A percentile compares a stretch with the other conserved stretches of the same genome.
Conservation (phyloP, 1,140 invertebrate species). For the Mylabris phalerata region DNA sequence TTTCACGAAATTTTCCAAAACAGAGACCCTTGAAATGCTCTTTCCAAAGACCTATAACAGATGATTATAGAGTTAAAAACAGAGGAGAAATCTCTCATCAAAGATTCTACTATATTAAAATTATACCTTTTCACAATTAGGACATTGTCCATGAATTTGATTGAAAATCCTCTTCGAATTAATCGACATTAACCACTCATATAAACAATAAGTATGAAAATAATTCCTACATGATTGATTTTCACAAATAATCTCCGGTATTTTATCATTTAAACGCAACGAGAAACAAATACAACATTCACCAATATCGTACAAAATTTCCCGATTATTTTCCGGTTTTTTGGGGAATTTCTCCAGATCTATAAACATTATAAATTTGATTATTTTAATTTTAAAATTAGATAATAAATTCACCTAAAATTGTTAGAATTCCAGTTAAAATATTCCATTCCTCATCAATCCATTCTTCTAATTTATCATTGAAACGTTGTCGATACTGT, state of each 20-base stretch:
- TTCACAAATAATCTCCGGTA: conserved; percentile 34
- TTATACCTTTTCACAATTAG: conserved; percentile 33
- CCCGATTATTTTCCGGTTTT: conserved; percentile 8
- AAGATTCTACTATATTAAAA: no score
- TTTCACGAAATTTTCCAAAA: no score
- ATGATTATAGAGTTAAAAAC: no score
- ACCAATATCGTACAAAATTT: conserved; percentile 23
- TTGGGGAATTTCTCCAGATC: conserved; percentile 28
- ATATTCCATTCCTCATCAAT: conserved; percentile 39
- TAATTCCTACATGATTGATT: conserved; percentile 32
- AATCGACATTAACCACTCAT: conserved; percentile 31
- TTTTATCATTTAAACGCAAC: conserved; percentile 22
- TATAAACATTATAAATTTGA: not conserved
- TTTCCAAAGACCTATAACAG: no score
- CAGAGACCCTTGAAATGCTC: no score
- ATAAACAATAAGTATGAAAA: conserved; percentile 35
- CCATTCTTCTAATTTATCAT: no score
- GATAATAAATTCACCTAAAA: not conserved
- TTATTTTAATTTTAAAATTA: no score
- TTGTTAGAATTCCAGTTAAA: conserved; percentile 25
- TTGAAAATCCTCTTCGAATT: conserved; percentile 28
- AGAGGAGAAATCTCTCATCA: no score
- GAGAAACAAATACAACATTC: conserved; percentile 38
- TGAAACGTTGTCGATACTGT: no score
- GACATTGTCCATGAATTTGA: conserved; percentile 32